A percentile compares a stretch with the other conserved stretches of the same genome.
Conservation (phyloP, 2,797 vertebrate genomes). For the Gymnoscopelus braueri region DNA sequence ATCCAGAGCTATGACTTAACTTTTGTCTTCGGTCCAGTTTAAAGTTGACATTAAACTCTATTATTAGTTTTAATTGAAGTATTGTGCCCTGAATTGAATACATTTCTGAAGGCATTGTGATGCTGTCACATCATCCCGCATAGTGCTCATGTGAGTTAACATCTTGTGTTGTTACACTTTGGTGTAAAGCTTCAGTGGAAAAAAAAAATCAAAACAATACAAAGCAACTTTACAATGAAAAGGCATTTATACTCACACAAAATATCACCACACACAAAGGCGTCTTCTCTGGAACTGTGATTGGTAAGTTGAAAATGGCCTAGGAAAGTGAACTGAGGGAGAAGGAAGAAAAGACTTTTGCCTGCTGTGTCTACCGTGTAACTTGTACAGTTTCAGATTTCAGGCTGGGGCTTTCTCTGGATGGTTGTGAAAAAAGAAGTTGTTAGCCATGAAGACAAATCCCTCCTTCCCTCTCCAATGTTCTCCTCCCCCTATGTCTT, state of each 20-base stretch:
- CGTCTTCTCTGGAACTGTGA: slow-evolving; percentile 21
- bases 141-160: background rate
- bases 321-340: slow-evolving; percentile 42
- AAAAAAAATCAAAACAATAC: background rate
- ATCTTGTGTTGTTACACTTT: background rate
- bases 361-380: slow-evolving; percentile 34
- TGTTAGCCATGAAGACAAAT: slow-evolving; percentile 65
- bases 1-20: slow-evolving; percentile 8
- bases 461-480: slow-evolving; percentile 64
- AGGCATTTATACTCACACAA: slow-evolving; percentile 54
- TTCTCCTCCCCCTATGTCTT: slow-evolving; percentile 60
- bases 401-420: slow-evolving; percentile 70
- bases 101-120: slow-evolving; percentile 31
- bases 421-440: slow-evolving; percentile 45
- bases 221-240: background rate
- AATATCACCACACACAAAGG: slow-evolving; percentile 29
- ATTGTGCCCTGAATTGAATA: slow-evolving; percentile 4
- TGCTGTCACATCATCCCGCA: slow-evolving; percentile 27
- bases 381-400: slow-evolving; percentile 69
- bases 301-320: slow-evolving; percentile 28
- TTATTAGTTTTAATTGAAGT: background rate
- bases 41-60: background rate
- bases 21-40: background rate
- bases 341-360: slow-evolving; percentile 15
- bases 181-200: background rate